Evolutionary conservation across 2,888 invertebrate species (phyloP).

Genomic region (Drosophila melanocephala): DNA sequence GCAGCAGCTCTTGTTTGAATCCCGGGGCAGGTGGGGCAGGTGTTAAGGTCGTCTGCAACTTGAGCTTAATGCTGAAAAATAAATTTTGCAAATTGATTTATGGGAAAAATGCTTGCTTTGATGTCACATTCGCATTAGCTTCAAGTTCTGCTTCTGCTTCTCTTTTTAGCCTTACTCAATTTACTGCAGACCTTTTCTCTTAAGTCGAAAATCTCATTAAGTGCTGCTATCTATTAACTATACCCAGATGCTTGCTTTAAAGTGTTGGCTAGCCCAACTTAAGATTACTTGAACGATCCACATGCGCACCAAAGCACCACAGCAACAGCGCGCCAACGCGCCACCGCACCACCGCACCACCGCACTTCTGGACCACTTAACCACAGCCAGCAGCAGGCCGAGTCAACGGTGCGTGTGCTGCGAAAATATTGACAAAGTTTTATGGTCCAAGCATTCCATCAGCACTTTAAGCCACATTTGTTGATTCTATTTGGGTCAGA

Average conservation of each 20-base stretch:
- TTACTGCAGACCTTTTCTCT: constrained; percentile 38
- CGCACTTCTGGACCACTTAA: background rate
- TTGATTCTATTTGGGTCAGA: constrained; percentile 66
- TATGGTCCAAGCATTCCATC: constrained; percentile 58
- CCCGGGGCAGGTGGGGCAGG: background rate
- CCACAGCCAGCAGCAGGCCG: background rate
- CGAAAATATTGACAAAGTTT: constrained; percentile 71
- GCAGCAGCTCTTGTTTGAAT: no score
- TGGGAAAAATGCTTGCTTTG: constrained; percentile 62
- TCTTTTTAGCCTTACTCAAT: constrained; percentile 41
- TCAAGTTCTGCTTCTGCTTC: background rate
- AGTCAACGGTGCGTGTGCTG: constrained; percentile 44
- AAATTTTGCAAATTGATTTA: constrained; percentile 78
- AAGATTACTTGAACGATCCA: constrained; percentile 55
- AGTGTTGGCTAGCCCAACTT: constrained; percentile 51
- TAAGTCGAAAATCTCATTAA: constrained; percentile 62
- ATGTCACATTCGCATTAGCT: constrained; percentile 48
- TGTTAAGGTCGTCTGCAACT: constrained; percentile 29
- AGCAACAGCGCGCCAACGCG: background rate
- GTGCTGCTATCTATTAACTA: constrained; percentile 43
- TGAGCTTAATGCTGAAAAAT: constrained; percentile 60
- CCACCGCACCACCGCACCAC: background rate
- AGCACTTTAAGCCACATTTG: constrained; percentile 64
- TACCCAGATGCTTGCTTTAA: constrained; percentile 60
- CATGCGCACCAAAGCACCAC: constrained; percentile 9